Base-by-base conservation (phyloP, 64 coral and sea anemone species). In the Montipora cactus region DNA sequence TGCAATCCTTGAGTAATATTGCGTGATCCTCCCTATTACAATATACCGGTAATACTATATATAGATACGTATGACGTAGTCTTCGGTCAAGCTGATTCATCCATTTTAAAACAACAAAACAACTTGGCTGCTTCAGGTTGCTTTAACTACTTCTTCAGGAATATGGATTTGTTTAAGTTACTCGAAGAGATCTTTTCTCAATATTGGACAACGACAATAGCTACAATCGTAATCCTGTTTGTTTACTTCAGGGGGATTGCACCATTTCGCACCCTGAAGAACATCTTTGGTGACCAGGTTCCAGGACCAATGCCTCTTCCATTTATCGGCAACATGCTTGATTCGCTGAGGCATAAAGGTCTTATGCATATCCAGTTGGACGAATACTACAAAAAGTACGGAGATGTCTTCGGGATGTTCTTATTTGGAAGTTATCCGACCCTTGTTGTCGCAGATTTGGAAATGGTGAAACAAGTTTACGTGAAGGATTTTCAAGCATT, bases 361-460 rank as follows among this genome's bases (percentile, higher is more conserved):
- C 23, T 14, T 28, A 18, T 79, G 9, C 88, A 90, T 79, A 12
- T 79, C 5, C 88, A 90, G 51, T 47, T 90, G 1, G 88, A 90
- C 23, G 88, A 90, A 25, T 90, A 90, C 45, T 90, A 79, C 76
- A 90, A 90, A 10, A 90, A 78, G 78, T 90, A 79, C n/a, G 88
- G 88, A 25, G 16, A 67, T 18, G 59, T 66, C 19, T 90, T 90
- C 45, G 50, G 50, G 9, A 79, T 90, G 88, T 88, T n/a, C 16
- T 10, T 78, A 4, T 79, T 90, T 3, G 76, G 73, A 16, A 53
- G 58, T 37, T 64, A 9, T 49, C 22, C 75, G 3, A 46, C 73
- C 37, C 52, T 90, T 20, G 76, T 90, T 4, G 45, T 90, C 5
- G 55, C 50, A 16, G 88, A 90, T 67, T 74, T 74, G 20, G 88